Percentiles rank a stretch among this genome's conserved stretches.
phyloP scores from a whole-genome alignment of 2,113 vertebrate species.

The Oryctolagus cuniculus region DNA sequence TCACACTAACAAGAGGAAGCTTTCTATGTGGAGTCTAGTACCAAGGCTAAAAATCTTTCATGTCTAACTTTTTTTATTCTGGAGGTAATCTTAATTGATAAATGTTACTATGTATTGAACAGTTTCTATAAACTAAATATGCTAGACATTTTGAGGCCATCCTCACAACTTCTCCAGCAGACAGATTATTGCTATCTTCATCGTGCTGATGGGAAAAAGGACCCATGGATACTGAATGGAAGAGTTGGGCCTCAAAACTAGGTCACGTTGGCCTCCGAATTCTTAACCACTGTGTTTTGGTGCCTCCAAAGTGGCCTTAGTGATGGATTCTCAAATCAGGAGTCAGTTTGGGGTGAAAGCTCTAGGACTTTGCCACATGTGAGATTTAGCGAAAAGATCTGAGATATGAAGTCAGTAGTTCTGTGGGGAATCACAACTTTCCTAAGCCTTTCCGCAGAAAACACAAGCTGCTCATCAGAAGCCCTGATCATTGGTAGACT shows the following conservation, averaged over 20 bases:
- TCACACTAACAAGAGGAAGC: not conserved
- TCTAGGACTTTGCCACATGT: not conserved
- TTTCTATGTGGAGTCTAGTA: not conserved
- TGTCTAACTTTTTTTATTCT: not conserved
- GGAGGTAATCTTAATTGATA: not conserved
- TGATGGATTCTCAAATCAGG: conserved; percentile 1
- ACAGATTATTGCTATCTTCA: not conserved
- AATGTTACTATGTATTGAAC: not conserved
- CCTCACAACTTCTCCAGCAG: not conserved
- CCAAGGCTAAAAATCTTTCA: not conserved
- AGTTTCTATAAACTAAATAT: not conserved
- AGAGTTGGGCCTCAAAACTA: not conserved
- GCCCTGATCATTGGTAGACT: not conserved
- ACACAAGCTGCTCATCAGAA: not conserved
- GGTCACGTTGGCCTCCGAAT: not conserved
- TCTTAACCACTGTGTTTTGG: not conserved
- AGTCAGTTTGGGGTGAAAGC: not conserved
- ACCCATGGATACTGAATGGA: not conserved
- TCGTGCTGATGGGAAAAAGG: not conserved
- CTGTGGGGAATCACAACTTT: not conserved
- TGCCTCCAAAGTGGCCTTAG: not conserved
- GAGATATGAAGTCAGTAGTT: not conserved
- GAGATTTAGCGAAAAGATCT: not conserved
- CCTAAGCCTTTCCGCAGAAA: not conserved
- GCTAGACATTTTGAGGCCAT: not conserved